Evolutionary conservation across 2,113 vertebrate species (phyloP), one percentile per base, ranked within the genome.

Genomic region (Clarias magur): DNA sequence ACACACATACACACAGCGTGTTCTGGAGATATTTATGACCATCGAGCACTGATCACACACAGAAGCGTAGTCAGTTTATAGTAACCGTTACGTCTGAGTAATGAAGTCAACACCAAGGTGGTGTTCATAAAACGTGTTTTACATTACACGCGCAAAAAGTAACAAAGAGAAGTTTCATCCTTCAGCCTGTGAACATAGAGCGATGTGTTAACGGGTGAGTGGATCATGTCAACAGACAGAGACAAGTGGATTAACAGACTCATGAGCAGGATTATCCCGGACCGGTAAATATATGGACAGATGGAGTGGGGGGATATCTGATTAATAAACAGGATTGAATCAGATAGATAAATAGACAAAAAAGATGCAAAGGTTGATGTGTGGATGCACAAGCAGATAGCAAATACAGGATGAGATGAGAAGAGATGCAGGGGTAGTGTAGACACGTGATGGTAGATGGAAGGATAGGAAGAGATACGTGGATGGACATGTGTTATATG

Each of bases 201-300:
- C 23, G 30, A 7, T 62, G 57, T 30, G 30, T 25, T 81, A 38
- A 81, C 23, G 79, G 56, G 13, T 80, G 79, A 60, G 60, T 7
- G 57, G 79, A 62, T 81, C 59, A n/a, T 19, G 57, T 81, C 79
- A 81, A 42, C 16, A 62, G 30, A 62, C 79, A 57, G 56, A 38
- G 27, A 25, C 19, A 5, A 21, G 4, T 17, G 13, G 72, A 34
- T 57, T 27, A 34, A 80, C 56, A 80, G 56, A 59, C 78, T 59
- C 6, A 16, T 59, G 19, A 34, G 19, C 27, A 56, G 75, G 27
- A 27, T 80, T 80, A 59, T 30, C 27, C 34, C 53, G 3, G 78
- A n/a, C 15, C 1, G 73, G 78, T 34, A 80, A 80, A 80, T 59
- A 80, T 80, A 60, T 23, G 30, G 78, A 80, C 78, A 80, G 78